Evolutionary conservation across 1,140 invertebrate genomes (phyloP).

Genomic region (Spodoptera frugiperda): DNA sequence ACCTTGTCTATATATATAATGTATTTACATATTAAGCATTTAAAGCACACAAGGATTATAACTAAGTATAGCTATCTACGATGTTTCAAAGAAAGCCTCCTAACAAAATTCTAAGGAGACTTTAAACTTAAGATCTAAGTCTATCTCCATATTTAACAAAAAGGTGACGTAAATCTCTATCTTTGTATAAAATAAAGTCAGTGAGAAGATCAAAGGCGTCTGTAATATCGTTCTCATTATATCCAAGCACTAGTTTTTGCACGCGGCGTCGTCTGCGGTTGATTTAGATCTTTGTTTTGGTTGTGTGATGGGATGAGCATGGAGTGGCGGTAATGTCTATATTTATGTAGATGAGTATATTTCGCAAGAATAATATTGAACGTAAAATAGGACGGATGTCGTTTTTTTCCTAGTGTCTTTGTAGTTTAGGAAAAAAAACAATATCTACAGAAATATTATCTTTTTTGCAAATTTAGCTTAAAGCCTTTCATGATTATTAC

Average conservation of each 20-base stretch:
- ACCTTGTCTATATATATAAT: no score
- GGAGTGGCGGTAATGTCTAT: neutral
- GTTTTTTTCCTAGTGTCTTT: neutral
- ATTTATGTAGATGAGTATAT: neutral
- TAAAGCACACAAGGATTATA: no score
- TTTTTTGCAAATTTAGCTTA: no score
- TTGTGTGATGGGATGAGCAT: neutral
- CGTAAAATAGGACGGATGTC: neutral
- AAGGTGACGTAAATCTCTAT: conserved; percentile 13
- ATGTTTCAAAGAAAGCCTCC: no score
- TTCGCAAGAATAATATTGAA: no score
- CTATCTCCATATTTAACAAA: conserved; percentile 2
- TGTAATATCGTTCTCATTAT: conserved; percentile 16
- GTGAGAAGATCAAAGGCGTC: conserved; percentile 22
- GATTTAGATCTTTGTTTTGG: conserved; percentile 18
- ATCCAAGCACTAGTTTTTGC: conserved; percentile 26
- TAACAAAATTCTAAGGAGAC: no score
- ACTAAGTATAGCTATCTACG: no score
- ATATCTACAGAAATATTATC: no score
- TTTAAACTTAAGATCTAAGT: no score
- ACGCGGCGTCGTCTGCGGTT: conserved; percentile 8
- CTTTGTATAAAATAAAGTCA: conserved; percentile 10
- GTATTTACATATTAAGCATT: no score
- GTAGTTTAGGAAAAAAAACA: no score
- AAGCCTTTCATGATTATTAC: no score